Conservation (phyloP, 1,140 invertebrate species). For the Aphelinus atriplicis region DNA sequence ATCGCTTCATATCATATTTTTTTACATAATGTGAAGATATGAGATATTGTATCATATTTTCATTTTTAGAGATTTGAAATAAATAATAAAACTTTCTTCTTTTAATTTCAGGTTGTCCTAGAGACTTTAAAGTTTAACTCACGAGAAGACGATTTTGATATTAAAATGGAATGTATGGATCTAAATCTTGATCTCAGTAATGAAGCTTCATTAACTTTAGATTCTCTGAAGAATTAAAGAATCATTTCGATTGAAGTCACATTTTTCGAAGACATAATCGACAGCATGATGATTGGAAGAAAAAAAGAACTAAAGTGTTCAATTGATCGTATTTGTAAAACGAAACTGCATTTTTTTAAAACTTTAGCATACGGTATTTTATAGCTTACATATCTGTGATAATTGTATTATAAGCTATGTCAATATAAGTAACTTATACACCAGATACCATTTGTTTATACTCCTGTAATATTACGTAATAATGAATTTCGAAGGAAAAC, state of each 20-base stretch:
- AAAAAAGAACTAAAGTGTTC: not conserved
- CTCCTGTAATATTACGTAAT: not conserved
- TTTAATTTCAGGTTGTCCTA: conserved; percentile 13
- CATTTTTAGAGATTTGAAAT: not conserved
- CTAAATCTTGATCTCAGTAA: conserved; percentile 23
- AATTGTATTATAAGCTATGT: conserved; percentile 63
- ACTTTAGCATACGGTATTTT: conserved; percentile 58
- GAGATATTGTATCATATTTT: not conserved
- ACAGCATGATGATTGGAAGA: not conserved
- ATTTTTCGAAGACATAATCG: not conserved
- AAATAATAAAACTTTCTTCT: not conserved
- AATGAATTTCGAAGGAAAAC: conserved; percentile 4
- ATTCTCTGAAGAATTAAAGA: conserved; percentile 16
- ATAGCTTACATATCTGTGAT: conserved; percentile 67
- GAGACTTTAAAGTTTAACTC: conserved; percentile 22
- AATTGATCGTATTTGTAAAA: not conserved
- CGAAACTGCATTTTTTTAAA: conserved; percentile 59
- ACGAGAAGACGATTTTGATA: conserved; percentile 24
- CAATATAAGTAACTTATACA: conserved; percentile 62
- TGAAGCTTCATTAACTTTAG: conserved; percentile 30
- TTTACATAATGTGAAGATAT: not conserved
- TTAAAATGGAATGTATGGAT: conserved; percentile 25
- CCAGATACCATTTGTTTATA: not conserved
- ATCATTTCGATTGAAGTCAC: not conserved
- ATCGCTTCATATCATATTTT: not conserved